These are phyloP conservation scores for Euspilapteryx auroguttella DNA, from an alignment of 2,888 invertebrate species.

Conservation along the genomic window DNA sequence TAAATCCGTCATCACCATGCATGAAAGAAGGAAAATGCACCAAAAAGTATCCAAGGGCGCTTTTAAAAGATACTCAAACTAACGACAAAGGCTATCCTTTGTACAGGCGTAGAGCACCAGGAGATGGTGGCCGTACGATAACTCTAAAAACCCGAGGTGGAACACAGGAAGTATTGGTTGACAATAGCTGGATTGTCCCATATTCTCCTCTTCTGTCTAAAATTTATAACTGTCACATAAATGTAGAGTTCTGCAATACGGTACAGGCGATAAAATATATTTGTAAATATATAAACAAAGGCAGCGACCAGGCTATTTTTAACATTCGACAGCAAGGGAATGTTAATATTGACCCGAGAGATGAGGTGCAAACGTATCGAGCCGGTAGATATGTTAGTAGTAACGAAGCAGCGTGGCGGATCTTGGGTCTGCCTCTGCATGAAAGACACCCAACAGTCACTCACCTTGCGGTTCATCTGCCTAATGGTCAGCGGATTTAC, in stretches of 20 bases:
- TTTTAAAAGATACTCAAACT: too few species aligned
- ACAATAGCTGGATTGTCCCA: slow-evolving; percentile 15
- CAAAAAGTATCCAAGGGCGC: too few species aligned
- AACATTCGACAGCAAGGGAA: slow-evolving; percentile 6
- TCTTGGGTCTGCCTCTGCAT: slow-evolving; percentile 7
- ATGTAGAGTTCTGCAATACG: slow-evolving; percentile 9
- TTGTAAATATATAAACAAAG: slow-evolving; percentile 12
- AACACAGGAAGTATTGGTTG: slow-evolving; percentile 9
- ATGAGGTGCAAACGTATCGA: slow-evolving; percentile 10
- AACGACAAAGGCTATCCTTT: too few species aligned
- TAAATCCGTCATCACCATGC: slow-evolving; percentile 11
- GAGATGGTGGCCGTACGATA: too few species aligned
- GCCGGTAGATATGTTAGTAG: slow-evolving; percentile 11
- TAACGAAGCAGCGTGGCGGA: slow-evolving; percentile 8
- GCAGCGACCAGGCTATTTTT: slow-evolving; percentile 8
- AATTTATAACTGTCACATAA: slow-evolving; percentile 9
- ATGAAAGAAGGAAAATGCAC: slow-evolving; percentile 11
- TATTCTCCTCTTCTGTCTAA: slow-evolving; percentile 10
- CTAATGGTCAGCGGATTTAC: slow-evolving; percentile 7
- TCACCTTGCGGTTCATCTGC: slow-evolving; percentile 9
- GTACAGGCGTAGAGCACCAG: too few species aligned
- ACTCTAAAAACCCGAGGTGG: too few species aligned
- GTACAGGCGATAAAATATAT: slow-evolving; percentile 10
- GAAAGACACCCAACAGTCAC: slow-evolving; percentile 5
- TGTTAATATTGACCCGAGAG: too few species aligned